Percentiles rank a stretch among this genome's conserved stretches.
phyloP scores from a whole-genome alignment of 2,888 invertebrate genomes.

The Baronia brevicornis region DNA sequence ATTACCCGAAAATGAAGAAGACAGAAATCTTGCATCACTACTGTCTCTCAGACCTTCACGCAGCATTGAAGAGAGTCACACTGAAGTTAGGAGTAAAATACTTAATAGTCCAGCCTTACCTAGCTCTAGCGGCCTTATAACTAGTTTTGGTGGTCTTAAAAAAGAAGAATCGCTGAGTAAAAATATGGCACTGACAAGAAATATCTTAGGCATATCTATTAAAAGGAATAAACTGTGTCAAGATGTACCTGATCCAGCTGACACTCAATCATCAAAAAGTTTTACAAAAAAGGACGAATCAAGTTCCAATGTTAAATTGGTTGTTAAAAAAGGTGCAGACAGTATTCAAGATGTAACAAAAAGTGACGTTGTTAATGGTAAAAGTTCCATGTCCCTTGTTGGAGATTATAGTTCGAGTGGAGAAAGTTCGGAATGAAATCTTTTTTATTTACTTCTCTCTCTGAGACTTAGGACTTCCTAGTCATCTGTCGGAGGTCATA shows the following conservation, averaged over 20 bases:
- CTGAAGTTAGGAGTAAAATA: constrained; percentile 62
- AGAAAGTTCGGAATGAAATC: constrained; percentile 41
- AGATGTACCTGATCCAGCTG: constrained; percentile 19
- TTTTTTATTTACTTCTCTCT: too few relatives aligned
- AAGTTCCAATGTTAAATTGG: too few relatives aligned
- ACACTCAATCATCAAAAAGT: constrained; percentile 7
- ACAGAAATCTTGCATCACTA: constrained; percentile 85
- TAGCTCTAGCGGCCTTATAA: constrained; percentile 63
- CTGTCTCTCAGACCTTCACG: constrained; percentile 79
- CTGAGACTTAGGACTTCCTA: too few relatives aligned
- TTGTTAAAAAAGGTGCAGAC: constrained; percentile 3
- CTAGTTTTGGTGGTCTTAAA: constrained; percentile 72
- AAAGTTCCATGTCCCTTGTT: constrained; percentile 33
- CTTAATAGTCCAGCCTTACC: constrained; percentile 74
- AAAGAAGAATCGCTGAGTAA: constrained; percentile 70
- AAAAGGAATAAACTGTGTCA: constrained; percentile 27
- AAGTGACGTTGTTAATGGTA: constrained; percentile 1
- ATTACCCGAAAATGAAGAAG: constrained; percentile 87
- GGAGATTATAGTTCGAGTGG: constrained; percentile 60
- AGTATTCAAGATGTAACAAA: constrained; percentile 6
- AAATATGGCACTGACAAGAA: constrained; percentile 41
- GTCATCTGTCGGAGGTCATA: too few relatives aligned
- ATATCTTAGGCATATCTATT: constrained; percentile 53
- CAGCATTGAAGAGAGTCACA: constrained; percentile 76
- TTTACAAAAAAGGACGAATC: background rate